Evolutionary conservation across 2,888 invertebrate genomes (phyloP).

Genomic region (Andrena camellia): DNA sequence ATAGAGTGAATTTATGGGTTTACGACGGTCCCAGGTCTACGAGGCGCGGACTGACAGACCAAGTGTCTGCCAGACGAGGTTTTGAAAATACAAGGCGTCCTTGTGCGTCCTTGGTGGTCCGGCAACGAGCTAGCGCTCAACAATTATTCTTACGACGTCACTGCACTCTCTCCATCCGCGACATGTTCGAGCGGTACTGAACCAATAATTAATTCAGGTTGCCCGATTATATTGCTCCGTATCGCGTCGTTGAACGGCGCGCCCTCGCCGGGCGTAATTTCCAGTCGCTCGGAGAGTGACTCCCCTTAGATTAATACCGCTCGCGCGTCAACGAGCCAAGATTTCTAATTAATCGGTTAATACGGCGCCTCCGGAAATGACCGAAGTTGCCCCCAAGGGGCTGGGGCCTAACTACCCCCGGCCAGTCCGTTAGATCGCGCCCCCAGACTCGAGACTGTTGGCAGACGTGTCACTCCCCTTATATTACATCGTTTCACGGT

Average conservation of each 20-base stretch:
- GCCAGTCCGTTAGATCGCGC: constrained; percentile 18
- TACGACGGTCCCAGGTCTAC: no score
- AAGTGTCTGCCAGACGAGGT: no score
- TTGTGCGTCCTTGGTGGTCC: no score
- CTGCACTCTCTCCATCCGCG: no score
- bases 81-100: no score
- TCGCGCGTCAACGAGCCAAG: constrained; percentile 28
- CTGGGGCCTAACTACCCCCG: constrained; percentile 47
- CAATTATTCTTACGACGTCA: no score
- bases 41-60: no score
- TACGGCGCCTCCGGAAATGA: constrained; percentile 51
- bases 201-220: background rate
- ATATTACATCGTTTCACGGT: constrained; percentile 78
- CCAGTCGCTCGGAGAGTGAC: constrained; percentile 21
- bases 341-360: constrained; percentile 69
- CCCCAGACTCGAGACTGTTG: constrained; percentile 53
- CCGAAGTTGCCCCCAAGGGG: constrained; percentile 57
- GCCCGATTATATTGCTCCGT: background rate
- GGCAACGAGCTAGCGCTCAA: no score
- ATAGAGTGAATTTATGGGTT: no score
- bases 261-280: background rate
- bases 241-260: background rate
- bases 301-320: constrained; percentile 48
- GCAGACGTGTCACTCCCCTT: constrained; percentile 63
- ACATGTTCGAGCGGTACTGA: background rate